Conservation (phyloP, 2,113 vertebrate species). For the Henicopernis longicauda region DNA sequence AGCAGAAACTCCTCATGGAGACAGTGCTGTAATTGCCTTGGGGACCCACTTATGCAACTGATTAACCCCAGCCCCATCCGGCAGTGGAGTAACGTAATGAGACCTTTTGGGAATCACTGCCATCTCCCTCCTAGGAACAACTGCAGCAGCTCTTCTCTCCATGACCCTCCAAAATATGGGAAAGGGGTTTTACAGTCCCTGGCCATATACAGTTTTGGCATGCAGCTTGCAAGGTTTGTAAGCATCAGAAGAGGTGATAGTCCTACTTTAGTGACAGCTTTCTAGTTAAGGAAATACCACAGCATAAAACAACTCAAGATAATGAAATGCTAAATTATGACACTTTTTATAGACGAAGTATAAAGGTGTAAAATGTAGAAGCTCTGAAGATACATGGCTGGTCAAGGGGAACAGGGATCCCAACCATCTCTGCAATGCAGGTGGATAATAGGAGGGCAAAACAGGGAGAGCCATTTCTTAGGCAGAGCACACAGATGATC, state of each 20-base stretch:
- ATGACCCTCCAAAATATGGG: background rate
- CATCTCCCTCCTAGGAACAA: background rate
- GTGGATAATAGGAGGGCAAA: background rate
- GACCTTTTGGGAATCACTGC: background rate
- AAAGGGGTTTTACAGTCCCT: background rate
- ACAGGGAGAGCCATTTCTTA: background rate
- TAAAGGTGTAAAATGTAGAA: background rate
- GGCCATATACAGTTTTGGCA: background rate
- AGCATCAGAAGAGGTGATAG: background rate
- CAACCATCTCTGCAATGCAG: background rate
- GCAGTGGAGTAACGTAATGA: background rate
- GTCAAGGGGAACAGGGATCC: background rate
- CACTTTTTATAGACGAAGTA: background rate
- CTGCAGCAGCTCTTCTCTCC: background rate
- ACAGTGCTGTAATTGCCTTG: background rate
- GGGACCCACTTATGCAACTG: background rate
- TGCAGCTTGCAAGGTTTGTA: background rate
- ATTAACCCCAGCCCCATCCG: background rate
- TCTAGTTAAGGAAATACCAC: background rate
- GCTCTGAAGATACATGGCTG: background rate
- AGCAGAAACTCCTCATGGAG: background rate
- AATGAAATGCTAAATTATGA: background rate
- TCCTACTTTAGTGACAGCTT: background rate
- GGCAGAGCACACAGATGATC: background rate
- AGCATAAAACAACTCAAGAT: background rate